phyloP scores from a whole-genome alignment of 2,797 vertebrate genomes.

The Rhabdophis nuchalis region DNA sequence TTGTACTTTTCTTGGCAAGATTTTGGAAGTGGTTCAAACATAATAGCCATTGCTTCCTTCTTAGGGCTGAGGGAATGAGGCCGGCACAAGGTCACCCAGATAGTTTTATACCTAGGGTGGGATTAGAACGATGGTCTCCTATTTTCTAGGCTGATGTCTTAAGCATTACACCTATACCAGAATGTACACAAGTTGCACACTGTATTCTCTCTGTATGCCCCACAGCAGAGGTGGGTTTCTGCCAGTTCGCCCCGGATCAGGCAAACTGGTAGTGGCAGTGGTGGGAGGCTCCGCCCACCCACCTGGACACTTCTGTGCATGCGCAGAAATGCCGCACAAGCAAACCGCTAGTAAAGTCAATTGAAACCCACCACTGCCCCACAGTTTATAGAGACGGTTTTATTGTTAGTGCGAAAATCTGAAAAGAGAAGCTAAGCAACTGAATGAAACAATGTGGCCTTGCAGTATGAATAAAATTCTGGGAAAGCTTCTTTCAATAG shows the following conservation, averaged over 20 bases:
- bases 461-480: neutral
- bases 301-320: too few relatives aligned
- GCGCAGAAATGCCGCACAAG: too few relatives aligned
- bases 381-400: neutral
- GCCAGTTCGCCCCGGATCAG: too few relatives aligned
- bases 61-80: neutral
- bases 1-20: neutral
- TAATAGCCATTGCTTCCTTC: neutral
- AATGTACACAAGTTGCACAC: neutral
- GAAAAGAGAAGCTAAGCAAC: neutral
- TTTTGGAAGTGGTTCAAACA: neutral
- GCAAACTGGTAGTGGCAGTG: too few relatives aligned
- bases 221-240: too few relatives aligned
- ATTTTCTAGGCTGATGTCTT: neutral
- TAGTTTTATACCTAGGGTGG: neutral
- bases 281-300: too few relatives aligned
- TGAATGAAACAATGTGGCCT: neutral
- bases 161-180: neutral
- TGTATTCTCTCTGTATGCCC: neutral
- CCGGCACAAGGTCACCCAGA: neutral
- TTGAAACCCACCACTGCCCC: too few relatives aligned
- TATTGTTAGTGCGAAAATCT: neutral
- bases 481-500: neutral
- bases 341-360: too few relatives aligned
- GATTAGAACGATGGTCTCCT: neutral